Evolutionary conservation across 2,797 vertebrate species (phyloP).

Genomic region (Alosa sapidissima): DNA sequence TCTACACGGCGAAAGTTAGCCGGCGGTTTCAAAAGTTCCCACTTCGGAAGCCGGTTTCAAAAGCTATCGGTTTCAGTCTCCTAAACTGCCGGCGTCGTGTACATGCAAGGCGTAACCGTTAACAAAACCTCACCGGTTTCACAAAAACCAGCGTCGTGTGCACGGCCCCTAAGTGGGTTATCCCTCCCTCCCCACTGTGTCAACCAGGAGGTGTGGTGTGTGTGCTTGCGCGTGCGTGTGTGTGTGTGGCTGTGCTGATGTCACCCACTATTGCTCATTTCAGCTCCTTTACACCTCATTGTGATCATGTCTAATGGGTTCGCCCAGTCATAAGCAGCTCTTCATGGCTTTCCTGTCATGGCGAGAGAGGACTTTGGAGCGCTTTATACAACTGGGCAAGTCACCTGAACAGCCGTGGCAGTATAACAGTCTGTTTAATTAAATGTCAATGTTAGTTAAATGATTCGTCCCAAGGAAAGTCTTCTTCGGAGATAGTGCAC

Average conservation of each 20-base stretch:
- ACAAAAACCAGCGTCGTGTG: no score
- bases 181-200: background rate
- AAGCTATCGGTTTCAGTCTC: no score
- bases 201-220: background rate
- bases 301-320: constrained; percentile 47
- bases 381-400: background rate
- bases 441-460: background rate
- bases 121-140: no score
- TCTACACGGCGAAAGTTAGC: no score
- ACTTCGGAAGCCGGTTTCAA: no score
- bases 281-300: constrained; percentile 54
- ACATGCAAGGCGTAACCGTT: no score
- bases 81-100: no score
- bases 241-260: background rate
- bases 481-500: background rate
- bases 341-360: constrained; percentile 19
- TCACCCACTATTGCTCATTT: background rate
- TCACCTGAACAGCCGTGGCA: background rate
- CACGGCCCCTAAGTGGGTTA: no score
- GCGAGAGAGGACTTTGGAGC: background rate
- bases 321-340: constrained; percentile 41
- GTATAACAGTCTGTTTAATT: background rate
- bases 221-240: background rate
- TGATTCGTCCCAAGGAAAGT: background rate
- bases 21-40: no score